phyloP scores from a whole-genome alignment of 2,888 invertebrate species.

The Agonopterix heracliana region DNA sequence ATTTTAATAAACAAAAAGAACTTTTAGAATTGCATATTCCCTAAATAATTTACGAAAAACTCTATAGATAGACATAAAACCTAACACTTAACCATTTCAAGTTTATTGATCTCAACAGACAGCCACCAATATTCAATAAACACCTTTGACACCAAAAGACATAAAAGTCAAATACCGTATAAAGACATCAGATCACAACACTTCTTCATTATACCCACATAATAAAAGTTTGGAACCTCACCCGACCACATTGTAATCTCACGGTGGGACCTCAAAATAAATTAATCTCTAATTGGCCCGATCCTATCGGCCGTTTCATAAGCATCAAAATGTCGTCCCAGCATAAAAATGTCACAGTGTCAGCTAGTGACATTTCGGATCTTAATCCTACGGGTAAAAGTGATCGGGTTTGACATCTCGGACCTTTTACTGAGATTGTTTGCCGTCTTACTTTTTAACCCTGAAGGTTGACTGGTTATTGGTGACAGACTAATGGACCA shows the following conservation, averaged over 20 bases:
- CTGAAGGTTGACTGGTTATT: too few species aligned
- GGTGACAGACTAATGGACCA: too few species aligned
- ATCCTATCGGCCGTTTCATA: slow-evolving; percentile 57
- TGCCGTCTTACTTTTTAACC: too few species aligned
- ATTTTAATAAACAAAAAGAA: too few species aligned
- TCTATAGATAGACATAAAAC: too few species aligned
- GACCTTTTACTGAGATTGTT: neutral
- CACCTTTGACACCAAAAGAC: neutral
- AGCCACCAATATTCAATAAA: too few species aligned
- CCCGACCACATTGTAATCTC: slow-evolving; percentile 15
- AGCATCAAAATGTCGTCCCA: slow-evolving; percentile 61
- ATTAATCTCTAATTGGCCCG: slow-evolving; percentile 70
- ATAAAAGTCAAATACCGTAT: neutral
- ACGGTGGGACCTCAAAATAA: slow-evolving; percentile 33
- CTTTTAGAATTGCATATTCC: too few species aligned
- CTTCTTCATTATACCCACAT: neutral
- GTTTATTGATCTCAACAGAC: too few species aligned
- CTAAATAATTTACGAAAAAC: too few species aligned
- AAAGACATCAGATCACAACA: neutral
- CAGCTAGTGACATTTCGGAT: slow-evolving; percentile 66
- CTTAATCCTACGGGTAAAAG: slow-evolving; percentile 64
- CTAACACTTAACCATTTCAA: too few species aligned
- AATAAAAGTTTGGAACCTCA: slow-evolving; percentile 3
- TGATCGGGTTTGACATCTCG: slow-evolving; percentile 49
- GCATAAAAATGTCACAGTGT: slow-evolving; percentile 66